phyloP scores from a whole-genome alignment of 2,888 invertebrate genomes.

The Drosophila birchii region DNA sequence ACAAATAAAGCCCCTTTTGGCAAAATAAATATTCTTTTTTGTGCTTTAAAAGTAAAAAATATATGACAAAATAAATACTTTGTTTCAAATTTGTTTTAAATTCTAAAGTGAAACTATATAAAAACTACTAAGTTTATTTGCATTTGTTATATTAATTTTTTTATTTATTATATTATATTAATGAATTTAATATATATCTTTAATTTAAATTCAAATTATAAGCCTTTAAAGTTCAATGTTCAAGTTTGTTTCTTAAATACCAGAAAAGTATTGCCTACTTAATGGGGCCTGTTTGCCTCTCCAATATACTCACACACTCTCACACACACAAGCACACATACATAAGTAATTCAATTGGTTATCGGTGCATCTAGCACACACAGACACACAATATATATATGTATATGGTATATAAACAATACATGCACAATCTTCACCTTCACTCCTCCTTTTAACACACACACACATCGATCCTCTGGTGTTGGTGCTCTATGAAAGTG shows the following conservation, averaged over 20 bases:
- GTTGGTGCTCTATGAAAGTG: constrained; percentile 28
- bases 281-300: constrained; percentile 15
- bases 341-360: constrained; percentile 29
- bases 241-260: background rate
- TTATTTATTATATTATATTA: too few species aligned
- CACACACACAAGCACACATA: background rate
- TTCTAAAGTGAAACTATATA: background rate
- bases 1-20: too few species aligned
- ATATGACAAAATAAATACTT: too few species aligned
- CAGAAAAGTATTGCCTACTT: constrained; percentile 14
- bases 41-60: too few species aligned
- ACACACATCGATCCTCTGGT: constrained; percentile 16
- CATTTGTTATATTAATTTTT: too few species aligned
- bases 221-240: background rate
- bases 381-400: constrained; percentile 3
- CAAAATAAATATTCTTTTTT: too few species aligned
- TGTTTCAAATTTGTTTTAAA: too few species aligned
- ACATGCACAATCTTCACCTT: constrained; percentile 11
- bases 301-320: background rate
- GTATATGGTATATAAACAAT: constrained; percentile 1
- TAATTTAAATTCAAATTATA: too few species aligned
- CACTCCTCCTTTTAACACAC: constrained; percentile 7
- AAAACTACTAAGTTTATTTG: too few species aligned
- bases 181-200: too few species aligned
- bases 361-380: constrained; percentile 27